Evolutionary conservation across 1,140 invertebrate genomes (phyloP), one percentile per base, ranked within the genome.

Genomic region (Psilanteris sp.): DNA sequence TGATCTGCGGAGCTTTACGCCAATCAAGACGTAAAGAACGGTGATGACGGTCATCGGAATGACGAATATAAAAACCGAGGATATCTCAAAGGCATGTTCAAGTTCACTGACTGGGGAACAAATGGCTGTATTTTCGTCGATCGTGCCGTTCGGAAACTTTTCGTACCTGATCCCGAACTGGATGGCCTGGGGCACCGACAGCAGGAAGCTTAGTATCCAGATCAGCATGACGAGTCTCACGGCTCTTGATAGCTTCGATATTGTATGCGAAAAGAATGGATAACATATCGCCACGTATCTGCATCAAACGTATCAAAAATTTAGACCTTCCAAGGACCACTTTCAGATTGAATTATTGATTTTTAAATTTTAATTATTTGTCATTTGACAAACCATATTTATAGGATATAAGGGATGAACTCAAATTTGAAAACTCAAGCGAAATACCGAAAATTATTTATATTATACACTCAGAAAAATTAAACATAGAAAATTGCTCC

Each of bases 201-300:
- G 91, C 24, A 92, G 88, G 8, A 94, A 85, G 1, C 93, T 93
- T 43, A 93, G 73, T 2, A 93, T 50, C 94, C 94, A 95, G 77
- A 94, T 92, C 8, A 87, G 89, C 4, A 94, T 84, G 7, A 95
- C 92, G 59, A 92, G 92, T 61, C 92, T 91, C 0, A 94, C 89
- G 0, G 93, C 93, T 41, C 94, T 87, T 5, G 92, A 93, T 1
- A 94, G 83, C 48, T 94, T 95, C 0, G 94, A 95, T 90, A 96
- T 93, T 1, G 94, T 96, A 81, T 97, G 96, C 0, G 94, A 93
- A 76, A 94, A 89, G 71, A 98, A 94, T 0, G 97, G 96, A 83
- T 97, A 94, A 85, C 96, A 98, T 72, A 98, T 98, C 8, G 96
- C 97, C 10, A 98, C 91, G 85, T 98, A 99, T 36, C 97, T 90